These are phyloP conservation scores for Somateria mollissima DNA, from an alignment of 2,797 vertebrate genomes.

Conservation along the genomic window DNA sequence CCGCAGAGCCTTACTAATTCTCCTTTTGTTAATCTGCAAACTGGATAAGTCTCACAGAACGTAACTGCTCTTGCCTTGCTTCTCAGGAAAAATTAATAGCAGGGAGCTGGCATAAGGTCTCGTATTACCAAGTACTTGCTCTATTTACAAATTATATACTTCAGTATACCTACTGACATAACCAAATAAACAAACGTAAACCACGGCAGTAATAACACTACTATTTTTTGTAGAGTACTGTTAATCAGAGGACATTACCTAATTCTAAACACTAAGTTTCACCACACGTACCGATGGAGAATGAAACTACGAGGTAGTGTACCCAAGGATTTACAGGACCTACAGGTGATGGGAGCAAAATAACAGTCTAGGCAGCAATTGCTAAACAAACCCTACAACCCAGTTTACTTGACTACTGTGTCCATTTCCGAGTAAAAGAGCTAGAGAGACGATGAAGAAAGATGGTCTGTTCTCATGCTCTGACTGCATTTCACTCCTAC, in stretches of 20 bases:
- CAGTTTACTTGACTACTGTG: background rate
- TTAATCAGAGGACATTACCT: background rate
- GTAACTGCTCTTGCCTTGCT: slow-evolving; percentile 3
- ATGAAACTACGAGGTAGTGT: background rate
- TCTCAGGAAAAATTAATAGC: slow-evolving; percentile 14
- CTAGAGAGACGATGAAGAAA: background rate
- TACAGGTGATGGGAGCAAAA: background rate
- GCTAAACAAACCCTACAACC: background rate
- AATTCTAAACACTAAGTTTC: background rate
- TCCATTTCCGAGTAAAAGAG: background rate
- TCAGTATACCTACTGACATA: background rate
- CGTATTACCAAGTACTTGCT: background rate
- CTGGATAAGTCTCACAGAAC: slow-evolving; percentile 35
- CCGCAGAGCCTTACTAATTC: slow-evolving; percentile 63
- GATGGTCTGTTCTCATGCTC: slow-evolving; percentile 1
- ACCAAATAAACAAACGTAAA: slow-evolving; percentile 10
- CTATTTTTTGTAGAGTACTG: background rate
- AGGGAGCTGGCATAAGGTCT: background rate
- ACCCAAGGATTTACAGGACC: background rate
- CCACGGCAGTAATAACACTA: background rate
- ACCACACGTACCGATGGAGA: fast-evolving
- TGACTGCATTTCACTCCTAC: slow-evolving; percentile 31
- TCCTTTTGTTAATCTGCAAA: slow-evolving; percentile 67
- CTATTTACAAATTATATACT: slow-evolving; percentile 22
- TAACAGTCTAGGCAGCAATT: background rate